Evolutionary conservation across 30 jellyfish, hydroid and myxozoan species (phyloP).

Genomic region (Sanderia malayensis): DNA sequence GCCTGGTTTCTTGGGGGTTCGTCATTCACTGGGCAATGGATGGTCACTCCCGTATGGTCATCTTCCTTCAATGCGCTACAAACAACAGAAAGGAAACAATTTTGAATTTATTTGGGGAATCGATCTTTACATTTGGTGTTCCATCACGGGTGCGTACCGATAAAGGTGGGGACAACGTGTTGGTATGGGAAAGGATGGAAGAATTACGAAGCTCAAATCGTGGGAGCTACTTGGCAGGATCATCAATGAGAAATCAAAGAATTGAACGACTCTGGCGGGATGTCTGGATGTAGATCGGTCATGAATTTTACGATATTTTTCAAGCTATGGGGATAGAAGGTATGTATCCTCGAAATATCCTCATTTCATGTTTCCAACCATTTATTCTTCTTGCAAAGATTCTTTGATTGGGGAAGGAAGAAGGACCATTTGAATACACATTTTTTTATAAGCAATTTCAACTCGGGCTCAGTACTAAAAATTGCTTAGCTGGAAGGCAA

Average conservation of each 20-base stretch:
- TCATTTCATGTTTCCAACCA: not conserved
- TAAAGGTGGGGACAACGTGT: conserved; percentile 22
- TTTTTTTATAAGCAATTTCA: no score
- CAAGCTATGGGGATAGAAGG: conserved; percentile 16
- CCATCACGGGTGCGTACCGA: conserved; percentile 32
- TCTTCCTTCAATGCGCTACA: conserved; percentile 15
- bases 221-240: conserved; percentile 21
- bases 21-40: conserved; percentile 32
- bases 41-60: conserved; percentile 9
- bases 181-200: conserved; percentile 16
- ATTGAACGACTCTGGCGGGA: conserved; percentile 3
- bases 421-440: not conserved
- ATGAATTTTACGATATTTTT: not conserved
- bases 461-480: no score
- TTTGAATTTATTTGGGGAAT: not conserved
- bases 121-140: conserved; percentile 10
- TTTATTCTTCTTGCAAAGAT: not conserved
- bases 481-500: no score
- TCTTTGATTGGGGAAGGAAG: not conserved
- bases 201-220: conserved; percentile 6
- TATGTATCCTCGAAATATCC: not conserved
- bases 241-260: conserved; percentile 1
- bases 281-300: conserved; percentile 13
- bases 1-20: conserved; percentile 32
- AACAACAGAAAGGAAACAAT: conserved; percentile 29